Evolutionary conservation across 2,888 invertebrate species (phyloP), one percentile per base, ranked within the genome.

Genomic region (Baccha elongata): DNA sequence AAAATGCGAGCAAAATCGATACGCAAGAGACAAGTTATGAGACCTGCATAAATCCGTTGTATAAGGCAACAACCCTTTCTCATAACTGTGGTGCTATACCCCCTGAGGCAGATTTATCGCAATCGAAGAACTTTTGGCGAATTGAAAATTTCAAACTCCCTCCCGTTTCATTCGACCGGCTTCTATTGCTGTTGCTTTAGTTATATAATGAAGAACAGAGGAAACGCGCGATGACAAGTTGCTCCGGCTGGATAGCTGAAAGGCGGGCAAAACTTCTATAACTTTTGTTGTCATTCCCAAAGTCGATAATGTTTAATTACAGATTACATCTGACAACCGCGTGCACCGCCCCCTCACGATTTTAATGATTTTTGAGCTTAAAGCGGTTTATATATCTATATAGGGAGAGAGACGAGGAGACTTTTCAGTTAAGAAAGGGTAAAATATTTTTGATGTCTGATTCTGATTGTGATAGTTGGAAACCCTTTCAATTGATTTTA

Each of bases 301-400:
- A 87, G 87, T 87, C 87, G 87, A 87, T 87, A 87, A 86, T 87
- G 87, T 87, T 87, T 87, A 87, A 87, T 87, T 87, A 86, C 85
- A 86, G 83, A 83, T 83, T 83, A 83, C 83, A 78, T 83, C 83
- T 72, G 78, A 78, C 78, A 78, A 73, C 72, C 78, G 60, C 60
- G 42, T 29, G 29, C 60, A 48, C 37, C 37, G n/a, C 40, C 17
- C 69, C 40, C 40, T 21, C 67, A 68, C 62, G 72, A 69, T 64
- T 83, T 73, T 78, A 83, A 83, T 83, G 83, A 83, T 83, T 83
- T 83, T 83, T 78, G 73, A 83, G 73, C 83, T 62, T 67, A 60
- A 76, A 80, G 62, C 35, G 64, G 48, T 64, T 37, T n/a, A 48
- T 23, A 29, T 52, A n/a, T n/a, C n/a, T n/a, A n/a, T n/a, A n/a